Evolutionary conservation across 1,140 invertebrate genomes (phyloP), one percentile per base, ranked within the genome.

Genomic region (Drosophila yakuba): DNA sequence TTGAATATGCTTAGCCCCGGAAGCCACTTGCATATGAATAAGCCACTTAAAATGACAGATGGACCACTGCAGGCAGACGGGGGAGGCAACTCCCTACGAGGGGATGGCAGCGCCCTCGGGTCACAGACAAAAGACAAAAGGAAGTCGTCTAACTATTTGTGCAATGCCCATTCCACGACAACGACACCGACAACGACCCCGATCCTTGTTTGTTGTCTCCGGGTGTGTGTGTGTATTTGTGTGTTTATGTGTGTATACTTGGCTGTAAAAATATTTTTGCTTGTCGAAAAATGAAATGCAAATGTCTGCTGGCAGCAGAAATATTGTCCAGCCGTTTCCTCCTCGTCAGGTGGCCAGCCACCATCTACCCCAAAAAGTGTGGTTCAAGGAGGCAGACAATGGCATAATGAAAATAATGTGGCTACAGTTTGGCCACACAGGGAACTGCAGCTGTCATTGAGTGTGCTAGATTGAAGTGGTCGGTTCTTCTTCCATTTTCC

Each of bases 1-100:
- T 89, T 89, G 80, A 89, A 89, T 89, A 89, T 89, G 85, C 74
- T 89, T 89, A 89, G 84, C 84, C 84, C 83, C 80, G 84, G 84
- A 89, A 89, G 84, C 84, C 85, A 89, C 84, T 89, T 89, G 84
- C 84, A 89, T 89, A 89, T 89, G 84, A 89, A 89, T 89, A 89
- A 89, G 84, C 85, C 84, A 89, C 84, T 89, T 89, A 89, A 84
- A 89, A 89, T 89, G 84, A 89, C 84, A 89, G 80, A 89, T 89
- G 84, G 74, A 89, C 83, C 67, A 64, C 64, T 38, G 74, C 52
- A 80, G 47, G 74, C 52, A 80, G 47, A 66, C 47, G 39, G 20
- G 43, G 15, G 32, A 25, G 47, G 15, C 23, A 20, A 20, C 43
- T 44, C 55, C 25, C 32, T 0, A 1, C 20, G 20, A 20, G 20